Conservation (phyloP, 1,140 invertebrate species). For the Listronotus bonariensis region DNA sequence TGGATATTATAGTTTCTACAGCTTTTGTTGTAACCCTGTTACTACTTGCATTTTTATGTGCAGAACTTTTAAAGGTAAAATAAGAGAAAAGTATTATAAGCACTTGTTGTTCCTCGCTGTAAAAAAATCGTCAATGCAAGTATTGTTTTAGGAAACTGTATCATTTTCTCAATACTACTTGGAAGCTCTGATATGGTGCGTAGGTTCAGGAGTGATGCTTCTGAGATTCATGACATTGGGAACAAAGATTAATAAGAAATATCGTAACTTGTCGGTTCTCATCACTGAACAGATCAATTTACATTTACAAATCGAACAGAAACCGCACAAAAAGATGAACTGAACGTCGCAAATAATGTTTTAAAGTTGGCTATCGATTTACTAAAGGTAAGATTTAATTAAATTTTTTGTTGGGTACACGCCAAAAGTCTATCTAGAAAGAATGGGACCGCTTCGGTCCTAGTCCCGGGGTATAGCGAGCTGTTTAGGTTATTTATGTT, state of each 20-base stretch:
- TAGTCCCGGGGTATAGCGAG: no score
- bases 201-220: conserved; percentile 85
- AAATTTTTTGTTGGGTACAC: no score
- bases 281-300: conserved; percentile 85
- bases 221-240: conserved; percentile 92
- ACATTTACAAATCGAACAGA: conserved; percentile 95
- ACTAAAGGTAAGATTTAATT: conserved; percentile 73
- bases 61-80: conserved; percentile 79
- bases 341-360: conserved; percentile 95
- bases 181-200: conserved; percentile 86
- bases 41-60: conserved; percentile 85
- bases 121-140: no score
- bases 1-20: conserved; percentile 93
- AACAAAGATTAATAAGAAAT: conserved; percentile 88
- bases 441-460: no score
- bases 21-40: conserved; percentile 87
- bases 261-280: conserved; percentile 85
- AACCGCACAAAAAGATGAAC: conserved; percentile 94
- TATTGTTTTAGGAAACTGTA: conserved; percentile 69
- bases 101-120: no score
- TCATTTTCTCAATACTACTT: conserved; percentile 80
- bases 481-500: no score
- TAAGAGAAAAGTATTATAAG: no score
- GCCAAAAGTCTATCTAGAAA: no score
- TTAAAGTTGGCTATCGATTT: conserved; percentile 93